Percentiles rank a stretch among this genome's conserved stretches.
phyloP scores from a whole-genome alignment of 2,888 invertebrate species.

The Himalopsyche kuldschensis region DNA sequence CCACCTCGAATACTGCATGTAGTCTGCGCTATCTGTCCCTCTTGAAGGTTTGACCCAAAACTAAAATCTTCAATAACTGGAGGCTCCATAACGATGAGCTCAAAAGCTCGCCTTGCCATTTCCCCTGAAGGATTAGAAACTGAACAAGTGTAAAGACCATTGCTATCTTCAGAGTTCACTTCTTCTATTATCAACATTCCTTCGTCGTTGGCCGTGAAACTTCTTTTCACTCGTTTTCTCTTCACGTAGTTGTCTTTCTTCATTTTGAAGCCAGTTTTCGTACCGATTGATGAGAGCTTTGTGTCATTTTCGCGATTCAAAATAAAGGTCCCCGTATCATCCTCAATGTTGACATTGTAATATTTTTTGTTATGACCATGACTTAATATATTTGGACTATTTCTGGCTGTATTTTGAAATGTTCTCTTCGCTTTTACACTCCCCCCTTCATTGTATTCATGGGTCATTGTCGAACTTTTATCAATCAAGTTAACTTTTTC shows the following conservation, averaged over 20 bases:
- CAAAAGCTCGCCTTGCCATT: constrained; percentile 71
- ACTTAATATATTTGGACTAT: not conserved
- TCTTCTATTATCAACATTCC: constrained; percentile 65
- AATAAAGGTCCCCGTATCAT: not conserved
- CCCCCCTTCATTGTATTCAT: not conserved
- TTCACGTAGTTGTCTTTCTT: not conserved
- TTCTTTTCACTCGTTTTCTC: constrained; percentile 22
- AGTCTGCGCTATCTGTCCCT: constrained; percentile 82
- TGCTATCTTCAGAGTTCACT: constrained; percentile 67
- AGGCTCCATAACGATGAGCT: constrained; percentile 72
- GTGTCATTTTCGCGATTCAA: not conserved
- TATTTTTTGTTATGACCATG: not conserved
- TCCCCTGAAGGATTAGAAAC: constrained; percentile 76
- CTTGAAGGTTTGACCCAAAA: constrained; percentile 78
- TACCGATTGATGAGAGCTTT: not conserved
- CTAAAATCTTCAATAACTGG: constrained; percentile 81
- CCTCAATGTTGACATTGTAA: not conserved
- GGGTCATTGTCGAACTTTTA: not conserved
- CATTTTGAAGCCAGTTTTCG: not conserved
- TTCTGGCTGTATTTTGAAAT: not conserved
- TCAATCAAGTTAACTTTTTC: not conserved
- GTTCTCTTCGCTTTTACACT: not conserved
- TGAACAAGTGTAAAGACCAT: constrained; percentile 76
- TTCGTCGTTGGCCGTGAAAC: constrained; percentile 49
- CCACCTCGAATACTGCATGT: constrained; percentile 77